A percentile compares a stretch with the other conserved stretches of the same genome.
Conservation (phyloP, 2,113 vertebrate genomes). For the Apus apus region DNA sequence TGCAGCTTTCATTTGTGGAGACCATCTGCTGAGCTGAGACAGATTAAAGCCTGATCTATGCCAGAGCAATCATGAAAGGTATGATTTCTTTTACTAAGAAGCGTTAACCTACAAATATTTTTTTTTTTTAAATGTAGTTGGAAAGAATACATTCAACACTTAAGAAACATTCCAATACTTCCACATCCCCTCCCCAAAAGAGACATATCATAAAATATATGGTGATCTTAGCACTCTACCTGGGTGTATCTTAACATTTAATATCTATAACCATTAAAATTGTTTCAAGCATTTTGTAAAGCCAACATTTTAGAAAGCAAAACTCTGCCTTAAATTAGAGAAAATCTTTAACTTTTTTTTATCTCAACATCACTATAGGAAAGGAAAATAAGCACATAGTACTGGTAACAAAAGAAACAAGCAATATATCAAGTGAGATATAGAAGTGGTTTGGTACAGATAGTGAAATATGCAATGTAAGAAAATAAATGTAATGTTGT, state of each 20-base stretch:
- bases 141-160: neutral
- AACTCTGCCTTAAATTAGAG: neutral
- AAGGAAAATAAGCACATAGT: conserved; percentile 10
- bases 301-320: neutral
- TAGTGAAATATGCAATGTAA: conserved; percentile 11
- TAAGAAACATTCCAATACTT: neutral
- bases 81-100: neutral
- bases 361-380: neutral
- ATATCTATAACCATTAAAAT: neutral
- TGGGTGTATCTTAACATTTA: neutral
- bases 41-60: neutral
- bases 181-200: neutral
- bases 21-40: neutral
- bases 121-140: neutral
- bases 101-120: neutral
- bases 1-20: neutral
- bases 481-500: neutral
- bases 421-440: neutral
- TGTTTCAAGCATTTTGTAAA: neutral
- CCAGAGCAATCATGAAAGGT: neutral
- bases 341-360: neutral
- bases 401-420: conserved; percentile 13
- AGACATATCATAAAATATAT: neutral
- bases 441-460: neutral
- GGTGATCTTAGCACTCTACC: neutral